Conservation (phyloP, 53 echinoderm and acorn worm genomes). For the Zoroaster sp. region DNA sequence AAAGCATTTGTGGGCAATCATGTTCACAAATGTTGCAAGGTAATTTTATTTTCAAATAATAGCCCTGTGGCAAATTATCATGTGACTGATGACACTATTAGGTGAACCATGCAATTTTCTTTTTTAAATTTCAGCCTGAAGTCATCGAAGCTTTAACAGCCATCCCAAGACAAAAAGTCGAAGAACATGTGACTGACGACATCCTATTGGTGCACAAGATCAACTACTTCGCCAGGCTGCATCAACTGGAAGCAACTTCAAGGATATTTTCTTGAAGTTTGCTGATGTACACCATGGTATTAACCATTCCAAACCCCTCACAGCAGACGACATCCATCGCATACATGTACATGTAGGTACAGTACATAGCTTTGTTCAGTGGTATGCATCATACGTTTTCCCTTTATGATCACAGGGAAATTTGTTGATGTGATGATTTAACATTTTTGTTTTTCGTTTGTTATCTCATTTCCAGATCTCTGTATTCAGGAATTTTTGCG, state of each 20-base stretch:
- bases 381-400: background rate
- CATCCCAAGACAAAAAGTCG: background rate
- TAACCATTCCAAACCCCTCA: background rate
- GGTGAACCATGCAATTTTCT: background rate
- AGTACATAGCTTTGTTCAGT: background rate
- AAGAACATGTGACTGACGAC: background rate
- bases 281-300: conserved; percentile 20
- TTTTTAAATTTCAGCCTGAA: background rate
- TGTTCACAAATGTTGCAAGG: conserved; percentile 45
- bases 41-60: background rate
- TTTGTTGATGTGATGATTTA: too few species aligned
- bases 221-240: background rate
- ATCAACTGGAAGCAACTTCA: background rate
- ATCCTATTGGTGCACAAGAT: background rate
- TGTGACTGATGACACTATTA: too few species aligned
- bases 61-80: background rate
- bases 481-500: background rate
- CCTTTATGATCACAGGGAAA: too few species aligned
- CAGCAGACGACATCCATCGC: background rate
- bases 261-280: background rate
- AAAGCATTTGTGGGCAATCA: conserved; percentile 46
- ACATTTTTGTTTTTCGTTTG: background rate
- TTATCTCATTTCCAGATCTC: background rate
- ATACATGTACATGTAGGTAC: too few species aligned
- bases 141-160: background rate